Percentiles rank a stretch among this genome's conserved stretches.
Conservation (phyloP, 2,888 invertebrate species). For the Coleophora flavipennella region DNA sequence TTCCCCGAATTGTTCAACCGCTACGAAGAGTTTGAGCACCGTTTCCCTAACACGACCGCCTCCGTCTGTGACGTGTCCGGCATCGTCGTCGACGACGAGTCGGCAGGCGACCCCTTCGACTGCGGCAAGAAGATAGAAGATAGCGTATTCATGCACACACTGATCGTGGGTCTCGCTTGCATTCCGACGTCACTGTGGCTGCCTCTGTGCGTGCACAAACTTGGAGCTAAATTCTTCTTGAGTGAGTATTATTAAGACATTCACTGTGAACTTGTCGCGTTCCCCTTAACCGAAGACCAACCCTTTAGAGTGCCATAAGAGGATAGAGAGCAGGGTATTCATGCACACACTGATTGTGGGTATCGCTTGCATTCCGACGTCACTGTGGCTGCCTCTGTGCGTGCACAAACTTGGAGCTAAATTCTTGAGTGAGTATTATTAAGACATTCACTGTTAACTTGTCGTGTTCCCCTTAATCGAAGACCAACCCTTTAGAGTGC, state of each 20-base stretch:
- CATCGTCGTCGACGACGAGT: constrained; percentile 65
- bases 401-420: constrained; percentile 86
- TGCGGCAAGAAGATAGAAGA: constrained; percentile 77
- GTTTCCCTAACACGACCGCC: constrained; percentile 77
- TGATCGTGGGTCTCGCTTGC: constrained; percentile 85
- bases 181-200: constrained; percentile 86
- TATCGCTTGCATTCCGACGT: constrained; percentile 84
- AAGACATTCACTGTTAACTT: neutral
- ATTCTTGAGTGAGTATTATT: constrained; percentile 78
- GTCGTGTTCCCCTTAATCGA: too few relatives aligned
- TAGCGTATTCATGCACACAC: constrained; percentile 81
- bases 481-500: constrained; percentile 76
- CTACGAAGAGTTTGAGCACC: constrained; percentile 81
- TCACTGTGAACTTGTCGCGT: neutral
- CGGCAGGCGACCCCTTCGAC: constrained; percentile 64
- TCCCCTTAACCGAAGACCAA: too few relatives aligned
- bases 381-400: constrained; percentile 83
- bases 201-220: constrained; percentile 83
- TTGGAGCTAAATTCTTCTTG: constrained; percentile 87
- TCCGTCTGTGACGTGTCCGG: constrained; percentile 85
- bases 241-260: constrained; percentile 67
- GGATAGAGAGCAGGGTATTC: constrained; percentile 78
- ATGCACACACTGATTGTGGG: constrained; percentile 85
- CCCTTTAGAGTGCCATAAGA: constrained; percentile 75
- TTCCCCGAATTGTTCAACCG: constrained; percentile 91